Evolutionary conservation across 1,140 invertebrate species (phyloP).

Genomic region (Atta colombica): DNA sequence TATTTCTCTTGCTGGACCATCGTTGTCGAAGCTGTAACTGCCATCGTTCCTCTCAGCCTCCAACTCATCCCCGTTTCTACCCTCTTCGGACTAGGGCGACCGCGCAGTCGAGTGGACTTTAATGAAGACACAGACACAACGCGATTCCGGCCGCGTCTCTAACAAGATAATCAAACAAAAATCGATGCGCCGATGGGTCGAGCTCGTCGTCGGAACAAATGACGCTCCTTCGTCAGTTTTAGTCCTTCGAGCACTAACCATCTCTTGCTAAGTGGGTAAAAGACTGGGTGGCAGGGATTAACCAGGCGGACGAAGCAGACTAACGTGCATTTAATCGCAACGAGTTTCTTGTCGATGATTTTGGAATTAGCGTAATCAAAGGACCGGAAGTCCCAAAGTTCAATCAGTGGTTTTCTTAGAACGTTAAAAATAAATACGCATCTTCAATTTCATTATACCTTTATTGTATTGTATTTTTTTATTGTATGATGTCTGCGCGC

Average conservation of each 20-base stretch:
- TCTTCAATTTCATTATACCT: background rate
- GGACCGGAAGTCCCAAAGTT: background rate
- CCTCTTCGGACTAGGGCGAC: constrained; percentile 21
- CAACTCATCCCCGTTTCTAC: background rate
- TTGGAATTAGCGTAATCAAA: constrained; percentile 27
- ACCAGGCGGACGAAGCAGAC: constrained; percentile 10
- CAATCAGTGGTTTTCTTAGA: background rate
- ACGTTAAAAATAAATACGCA: background rate
- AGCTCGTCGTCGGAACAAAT: constrained; percentile 16
- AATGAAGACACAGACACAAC: constrained; percentile 57
- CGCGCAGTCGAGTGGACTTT: constrained; percentile 55
- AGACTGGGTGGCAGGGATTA: background rate
- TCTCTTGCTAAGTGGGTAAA: constrained; percentile 15
- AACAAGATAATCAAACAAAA: constrained; percentile 65
- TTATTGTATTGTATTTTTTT: too few species aligned
- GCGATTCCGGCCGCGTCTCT: constrained; percentile 46
- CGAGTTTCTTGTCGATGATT: constrained; percentile 38
- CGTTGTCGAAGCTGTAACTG: constrained; percentile 30
- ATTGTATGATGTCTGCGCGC: background rate
- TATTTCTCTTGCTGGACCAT: background rate
- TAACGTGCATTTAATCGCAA: constrained; percentile 52
- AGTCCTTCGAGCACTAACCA: constrained; percentile 37
- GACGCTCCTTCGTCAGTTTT: constrained; percentile 36
- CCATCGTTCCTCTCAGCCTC: background rate
- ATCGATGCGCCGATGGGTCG: constrained; percentile 44